phyloP scores from a whole-genome alignment of 2,113 vertebrate species.

The Hipposideros armiger region DNA sequence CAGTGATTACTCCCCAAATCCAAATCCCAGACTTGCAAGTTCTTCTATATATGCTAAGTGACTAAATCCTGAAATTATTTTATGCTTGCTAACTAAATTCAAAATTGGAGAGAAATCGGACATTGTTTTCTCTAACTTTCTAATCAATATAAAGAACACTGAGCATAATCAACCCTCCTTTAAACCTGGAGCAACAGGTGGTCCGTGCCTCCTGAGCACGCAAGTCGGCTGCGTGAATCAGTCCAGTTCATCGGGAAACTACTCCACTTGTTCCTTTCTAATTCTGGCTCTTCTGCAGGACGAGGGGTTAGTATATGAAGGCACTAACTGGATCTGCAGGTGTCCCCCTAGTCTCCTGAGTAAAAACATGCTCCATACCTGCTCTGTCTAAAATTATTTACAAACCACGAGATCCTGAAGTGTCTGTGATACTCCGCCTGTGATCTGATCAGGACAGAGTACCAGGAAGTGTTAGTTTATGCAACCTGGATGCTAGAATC shows the following conservation, averaged over 20 bases:
- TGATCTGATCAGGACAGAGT: background rate
- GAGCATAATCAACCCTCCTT: background rate
- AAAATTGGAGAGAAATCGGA: background rate
- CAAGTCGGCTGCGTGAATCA: background rate
- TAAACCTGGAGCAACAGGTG: background rate
- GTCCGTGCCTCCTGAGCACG: background rate
- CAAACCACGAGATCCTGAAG: background rate
- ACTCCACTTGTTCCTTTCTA: background rate
- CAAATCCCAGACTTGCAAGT: slow-evolving; percentile 2
- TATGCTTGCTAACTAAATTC: background rate
- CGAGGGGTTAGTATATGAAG: background rate
- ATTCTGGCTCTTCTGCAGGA: background rate
- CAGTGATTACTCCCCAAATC: slow-evolving; percentile 4
- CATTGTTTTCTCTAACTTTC: background rate
- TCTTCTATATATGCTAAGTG: background rate
- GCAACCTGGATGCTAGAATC: background rate
- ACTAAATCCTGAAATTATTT: background rate
- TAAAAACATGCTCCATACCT: background rate
- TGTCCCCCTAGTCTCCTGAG: background rate
- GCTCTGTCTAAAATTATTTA: background rate
- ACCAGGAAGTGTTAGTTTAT: background rate
- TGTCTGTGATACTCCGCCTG: background rate
- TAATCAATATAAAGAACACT: background rate
- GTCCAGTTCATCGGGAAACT: background rate
- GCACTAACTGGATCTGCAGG: background rate